Evolutionary conservation across 2,888 invertebrate genomes (phyloP), one percentile per base, ranked within the genome.

Genomic region (Hylaea fasciaria): DNA sequence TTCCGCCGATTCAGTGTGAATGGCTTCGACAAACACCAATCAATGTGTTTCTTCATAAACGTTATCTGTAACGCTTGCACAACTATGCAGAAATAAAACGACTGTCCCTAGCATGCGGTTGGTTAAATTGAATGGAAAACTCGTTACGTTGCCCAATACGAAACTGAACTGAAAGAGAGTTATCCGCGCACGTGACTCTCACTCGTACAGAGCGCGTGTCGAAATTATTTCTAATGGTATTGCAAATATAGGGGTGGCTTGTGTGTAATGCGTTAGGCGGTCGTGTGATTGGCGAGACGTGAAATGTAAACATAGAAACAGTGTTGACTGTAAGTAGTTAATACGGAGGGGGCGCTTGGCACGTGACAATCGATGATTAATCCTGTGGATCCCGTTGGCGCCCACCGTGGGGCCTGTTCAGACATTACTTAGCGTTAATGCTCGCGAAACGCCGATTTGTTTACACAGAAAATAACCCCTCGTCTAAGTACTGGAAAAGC

Each of bases 291-390:
- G 74, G 69, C 76, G 76, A 78, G 68, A 72, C 76, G 77, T 72
- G 71, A 79, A 83, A 84, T 83, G 74, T 80, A 83, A 82, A 84
- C 77, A 82, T 79, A 51, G 76, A 72, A 72, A 78, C 74, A 73
- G 71, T 75, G 74, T 74, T 73, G 70, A 71, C 70, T 69, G 69
- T 76, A 69, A 74, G 70, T 68, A 68, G 62, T 57, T 29, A 56
- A 62, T 48, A 44, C 14, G 58, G 68, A 60, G 73, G 72, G 72
- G 68, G 70, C 28, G 39, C 28, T 67, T 62, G 68, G 65, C 68
- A 67, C 71, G 73, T 67, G 73, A 58, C 72, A 65, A 70, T 49
- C 49, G 56, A 55, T 63, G 58, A 59, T 62, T 66, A 65, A 69
- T 62, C 69, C 57, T 46, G 50, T 64, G 64, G 69, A 70, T 49